A percentile compares a stretch with the other conserved stretches of the same genome.
Conservation (phyloP, 2,113 vertebrate genomes). For the Pelodiscus sinensis region DNA sequence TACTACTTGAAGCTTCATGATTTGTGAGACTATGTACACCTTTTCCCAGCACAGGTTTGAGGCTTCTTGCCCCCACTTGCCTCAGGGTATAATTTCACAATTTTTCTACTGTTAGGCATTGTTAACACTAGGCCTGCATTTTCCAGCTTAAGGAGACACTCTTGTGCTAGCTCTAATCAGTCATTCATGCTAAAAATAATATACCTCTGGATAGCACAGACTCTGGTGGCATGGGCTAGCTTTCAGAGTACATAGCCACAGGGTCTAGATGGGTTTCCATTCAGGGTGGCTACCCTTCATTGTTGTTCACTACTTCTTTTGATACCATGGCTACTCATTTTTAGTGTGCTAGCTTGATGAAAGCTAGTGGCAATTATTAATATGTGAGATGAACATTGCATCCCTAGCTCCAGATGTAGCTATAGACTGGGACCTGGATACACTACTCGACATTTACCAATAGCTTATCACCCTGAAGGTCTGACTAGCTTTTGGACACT, state of each 20-base stretch:
- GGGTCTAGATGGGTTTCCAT: not conserved
- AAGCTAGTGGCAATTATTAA: not conserved
- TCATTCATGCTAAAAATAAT: not conserved
- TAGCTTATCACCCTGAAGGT: not conserved
- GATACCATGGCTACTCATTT: not conserved
- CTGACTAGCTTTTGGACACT: no score
- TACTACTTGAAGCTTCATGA: no score
- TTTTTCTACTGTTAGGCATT: not conserved
- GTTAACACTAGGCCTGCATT: not conserved
- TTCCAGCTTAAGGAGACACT: not conserved
- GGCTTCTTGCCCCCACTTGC: not conserved
- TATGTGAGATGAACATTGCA: not conserved
- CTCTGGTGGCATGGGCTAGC: not conserved
- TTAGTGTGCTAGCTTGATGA: not conserved
- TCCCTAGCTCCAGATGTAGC: not conserved
- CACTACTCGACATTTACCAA: not conserved
- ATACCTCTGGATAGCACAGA: not conserved
- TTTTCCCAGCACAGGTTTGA: not conserved
- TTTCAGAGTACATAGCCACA: not conserved
- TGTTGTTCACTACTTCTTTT: not conserved
- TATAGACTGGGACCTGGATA: not conserved
- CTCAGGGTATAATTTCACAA: not conserved
- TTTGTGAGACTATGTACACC: not conserved
- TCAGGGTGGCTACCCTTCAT: not conserved
- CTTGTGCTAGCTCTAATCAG: not conserved